Percentiles rank a stretch among this genome's conserved stretches.
Evolutionary conservation across 2,113 vertebrate species (phyloP).

Genomic region (Phasianus colchicus): DNA sequence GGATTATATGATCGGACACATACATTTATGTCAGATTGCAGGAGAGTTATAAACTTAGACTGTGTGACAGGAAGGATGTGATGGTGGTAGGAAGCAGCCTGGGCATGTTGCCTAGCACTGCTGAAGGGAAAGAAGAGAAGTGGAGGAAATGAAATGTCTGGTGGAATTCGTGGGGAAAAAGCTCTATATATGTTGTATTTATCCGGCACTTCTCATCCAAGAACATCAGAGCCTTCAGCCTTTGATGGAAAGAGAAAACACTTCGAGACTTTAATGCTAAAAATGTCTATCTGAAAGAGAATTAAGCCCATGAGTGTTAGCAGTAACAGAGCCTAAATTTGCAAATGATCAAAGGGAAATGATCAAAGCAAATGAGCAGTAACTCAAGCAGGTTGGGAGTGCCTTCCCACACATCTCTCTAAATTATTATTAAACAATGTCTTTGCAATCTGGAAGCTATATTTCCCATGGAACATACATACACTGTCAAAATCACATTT

Average conservation of each 20-base stretch:
- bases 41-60: background rate
- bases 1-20: background rate
- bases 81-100: background rate
- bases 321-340: constrained; percentile 15
- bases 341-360: constrained; percentile 55
- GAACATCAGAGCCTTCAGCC: background rate
- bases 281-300: constrained; percentile 26
- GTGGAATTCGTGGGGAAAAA: background rate
- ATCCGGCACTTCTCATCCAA: constrained; percentile 2
- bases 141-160: background rate
- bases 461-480: background rate
- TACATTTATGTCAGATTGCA: background rate
- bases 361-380: constrained; percentile 52
- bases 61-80: background rate
- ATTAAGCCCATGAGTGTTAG: constrained; percentile 31
- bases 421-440: constrained; percentile 33
- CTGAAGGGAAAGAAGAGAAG: background rate
- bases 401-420: constrained; percentile 17
- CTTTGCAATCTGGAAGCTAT: background rate
- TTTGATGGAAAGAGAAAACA: constrained; percentile 29
- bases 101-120: background rate
- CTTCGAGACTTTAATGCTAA: background rate
- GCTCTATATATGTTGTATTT: background rate
- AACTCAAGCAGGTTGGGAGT: constrained; percentile 1
- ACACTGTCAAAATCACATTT: background rate